These are phyloP conservation scores for Cyrtodaria siliqua DNA, from an alignment of 2,888 invertebrate genomes.

Conservation along the genomic window DNA sequence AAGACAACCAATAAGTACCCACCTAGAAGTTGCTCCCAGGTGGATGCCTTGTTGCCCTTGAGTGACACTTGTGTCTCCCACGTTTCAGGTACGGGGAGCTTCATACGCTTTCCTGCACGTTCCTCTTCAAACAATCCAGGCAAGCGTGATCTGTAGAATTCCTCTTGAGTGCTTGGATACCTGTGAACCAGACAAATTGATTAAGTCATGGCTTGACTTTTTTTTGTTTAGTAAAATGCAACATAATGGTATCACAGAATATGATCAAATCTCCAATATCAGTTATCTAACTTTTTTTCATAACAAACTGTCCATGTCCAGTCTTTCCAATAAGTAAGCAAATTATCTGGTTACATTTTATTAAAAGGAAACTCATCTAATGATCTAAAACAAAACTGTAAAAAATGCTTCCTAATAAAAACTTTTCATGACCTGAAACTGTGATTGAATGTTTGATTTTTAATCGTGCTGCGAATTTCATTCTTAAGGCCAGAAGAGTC, in stretches of 20 bases:
- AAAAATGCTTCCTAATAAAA: neutral
- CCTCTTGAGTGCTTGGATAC: slow-evolving; percentile 85
- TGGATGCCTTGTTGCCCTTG: slow-evolving; percentile 86
- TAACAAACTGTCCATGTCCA: too few species aligned
- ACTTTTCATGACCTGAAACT: neutral
- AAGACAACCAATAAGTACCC: slow-evolving; percentile 11
- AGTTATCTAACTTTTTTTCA: too few species aligned
- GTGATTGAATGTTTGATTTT: too few species aligned
- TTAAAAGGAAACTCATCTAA: too few species aligned
- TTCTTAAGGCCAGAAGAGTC: too few species aligned
- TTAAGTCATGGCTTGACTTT: neutral
- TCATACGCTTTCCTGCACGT: slow-evolving; percentile 86
- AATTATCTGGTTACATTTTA: too few species aligned
- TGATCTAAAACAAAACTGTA: neutral
- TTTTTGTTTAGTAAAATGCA: too few species aligned
- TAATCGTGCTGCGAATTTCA: too few species aligned
- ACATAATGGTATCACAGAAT: neutral
- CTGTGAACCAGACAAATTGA: slow-evolving; percentile 69
- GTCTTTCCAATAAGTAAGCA: too few species aligned
- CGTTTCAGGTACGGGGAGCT: slow-evolving; percentile 86
- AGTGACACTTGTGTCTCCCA: slow-evolving; percentile 87
- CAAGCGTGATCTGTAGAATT: slow-evolving; percentile 84
- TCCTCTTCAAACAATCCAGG: slow-evolving; percentile 85
- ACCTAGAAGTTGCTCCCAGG: slow-evolving; percentile 87
- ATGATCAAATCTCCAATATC: too few species aligned